phyloP scores from a whole-genome alignment of 2,888 invertebrate species.

The Syritta pipiens region DNA sequence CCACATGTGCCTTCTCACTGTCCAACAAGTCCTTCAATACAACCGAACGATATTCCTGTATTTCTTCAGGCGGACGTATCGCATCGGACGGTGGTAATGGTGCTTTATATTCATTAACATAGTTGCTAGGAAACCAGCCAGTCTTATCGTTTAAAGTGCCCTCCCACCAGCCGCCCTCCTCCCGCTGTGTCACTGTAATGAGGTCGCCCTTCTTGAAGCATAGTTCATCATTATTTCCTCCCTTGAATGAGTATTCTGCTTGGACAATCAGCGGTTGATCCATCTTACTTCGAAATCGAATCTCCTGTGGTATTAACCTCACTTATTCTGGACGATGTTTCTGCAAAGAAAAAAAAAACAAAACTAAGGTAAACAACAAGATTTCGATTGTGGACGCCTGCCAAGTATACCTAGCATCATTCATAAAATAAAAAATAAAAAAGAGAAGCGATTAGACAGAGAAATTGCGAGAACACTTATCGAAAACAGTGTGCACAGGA shows the following conservation, averaged over 20 bases:
- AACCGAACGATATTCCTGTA: slow-evolving; percentile 89
- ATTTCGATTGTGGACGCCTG: slow-evolving; percentile 22
- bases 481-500: slow-evolving; percentile 20
- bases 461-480: slow-evolving; percentile 8
- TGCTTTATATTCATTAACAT: slow-evolving; percentile 92
- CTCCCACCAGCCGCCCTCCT: slow-evolving; percentile 99
- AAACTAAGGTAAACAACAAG: not conserved
- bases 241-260: slow-evolving; percentile 95
- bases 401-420: slow-evolving; percentile 36
- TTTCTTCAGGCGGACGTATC: slow-evolving; percentile 84
- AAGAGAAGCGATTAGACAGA: slow-evolving; percentile 1
- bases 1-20: slow-evolving; percentile 94
- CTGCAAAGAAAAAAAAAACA: slow-evolving; percentile 19
- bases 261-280: slow-evolving; percentile 85
- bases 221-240: slow-evolving; percentile 98
- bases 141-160: slow-evolving; percentile 96
- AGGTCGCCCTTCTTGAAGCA: slow-evolving; percentile 97
- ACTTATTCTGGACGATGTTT: slow-evolving; percentile 15
- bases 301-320: slow-evolving; percentile 16
- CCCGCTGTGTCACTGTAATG: slow-evolving; percentile 96
- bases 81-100: slow-evolving; percentile 82
- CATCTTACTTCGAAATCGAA: slow-evolving; percentile 72
- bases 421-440: slow-evolving; percentile 49
- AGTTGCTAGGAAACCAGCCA: slow-evolving; percentile 99
- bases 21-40: slow-evolving; percentile 94